These are phyloP conservation scores for Nomada flava DNA, from an alignment of 2,888 invertebrate species.

Conservation along the genomic window DNA sequence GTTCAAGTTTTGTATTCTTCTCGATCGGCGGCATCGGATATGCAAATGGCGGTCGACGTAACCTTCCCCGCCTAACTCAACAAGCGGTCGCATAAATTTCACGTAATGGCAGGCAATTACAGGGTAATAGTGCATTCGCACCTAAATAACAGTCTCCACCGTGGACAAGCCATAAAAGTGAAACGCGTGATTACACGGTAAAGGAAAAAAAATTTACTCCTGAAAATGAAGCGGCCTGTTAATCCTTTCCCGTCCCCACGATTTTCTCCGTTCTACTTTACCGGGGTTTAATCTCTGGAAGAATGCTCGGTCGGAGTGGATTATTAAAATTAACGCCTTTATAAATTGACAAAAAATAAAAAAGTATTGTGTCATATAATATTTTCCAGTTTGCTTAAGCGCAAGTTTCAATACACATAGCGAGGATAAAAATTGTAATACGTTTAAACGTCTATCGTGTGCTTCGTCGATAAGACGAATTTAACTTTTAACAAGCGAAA, in stretches of 20 bases:
- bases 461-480: too few species aligned
- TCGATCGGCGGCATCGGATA: constrained; percentile 36
- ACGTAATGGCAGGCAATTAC: constrained; percentile 52
- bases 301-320: too few species aligned
- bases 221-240: constrained; percentile 9
- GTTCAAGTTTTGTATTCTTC: constrained; percentile 28
- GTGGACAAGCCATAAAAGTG: constrained; percentile 23
- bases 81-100: constrained; percentile 63
- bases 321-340: too few species aligned
- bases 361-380: too few species aligned
- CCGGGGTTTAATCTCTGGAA: too few species aligned
- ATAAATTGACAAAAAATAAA: too few species aligned
- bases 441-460: too few species aligned
- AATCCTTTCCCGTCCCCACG: constrained; percentile 1
- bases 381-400: too few species aligned
- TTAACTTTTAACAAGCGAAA: background rate
- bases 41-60: constrained; percentile 45
- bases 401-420: too few species aligned
- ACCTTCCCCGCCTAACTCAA: constrained; percentile 49
- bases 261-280: background rate
- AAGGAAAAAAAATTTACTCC: constrained; percentile 20
- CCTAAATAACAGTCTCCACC: background rate
- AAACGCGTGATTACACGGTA: constrained; percentile 27
- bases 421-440: too few species aligned
- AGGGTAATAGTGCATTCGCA: constrained; percentile 41